Conservation (phyloP, 2,888 invertebrate genomes). For the Eledone cirrhosa region DNA sequence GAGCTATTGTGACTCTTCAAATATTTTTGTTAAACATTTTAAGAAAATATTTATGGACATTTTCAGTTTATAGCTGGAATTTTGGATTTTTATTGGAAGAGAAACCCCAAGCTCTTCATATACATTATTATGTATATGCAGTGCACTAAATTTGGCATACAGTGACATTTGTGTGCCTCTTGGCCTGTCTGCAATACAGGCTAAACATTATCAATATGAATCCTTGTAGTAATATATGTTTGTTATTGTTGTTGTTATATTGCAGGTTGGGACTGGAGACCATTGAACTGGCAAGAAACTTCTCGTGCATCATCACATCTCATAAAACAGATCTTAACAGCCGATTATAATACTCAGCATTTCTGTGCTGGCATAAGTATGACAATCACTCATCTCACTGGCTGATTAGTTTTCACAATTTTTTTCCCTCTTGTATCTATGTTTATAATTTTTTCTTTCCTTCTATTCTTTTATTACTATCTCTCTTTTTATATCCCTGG, state of each 20-base stretch:
- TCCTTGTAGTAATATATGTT: no score
- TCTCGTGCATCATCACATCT: constrained; percentile 48
- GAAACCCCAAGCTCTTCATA: no score
- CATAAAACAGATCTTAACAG: constrained; percentile 56
- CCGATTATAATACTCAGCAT: constrained; percentile 54
- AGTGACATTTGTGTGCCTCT: no score
- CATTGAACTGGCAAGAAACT: constrained; percentile 47
- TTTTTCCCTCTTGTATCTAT: background rate
- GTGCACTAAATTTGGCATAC: no score
- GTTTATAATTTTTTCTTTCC: background rate
- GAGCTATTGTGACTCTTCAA: no score
- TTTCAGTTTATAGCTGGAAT: no score
- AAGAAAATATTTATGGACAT: no score
- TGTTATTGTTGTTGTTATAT: constrained; percentile 34
- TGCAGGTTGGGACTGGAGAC: constrained; percentile 60
- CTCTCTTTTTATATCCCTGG: background rate
- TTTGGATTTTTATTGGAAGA: no score
- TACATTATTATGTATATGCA: no score
- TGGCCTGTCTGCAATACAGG: no score
- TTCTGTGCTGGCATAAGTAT: constrained; percentile 62
- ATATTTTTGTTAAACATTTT: no score
- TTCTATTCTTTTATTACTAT: background rate
- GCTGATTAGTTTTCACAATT: background rate
- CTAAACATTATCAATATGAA: no score
- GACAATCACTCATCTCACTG: constrained; percentile 32